Conservation (phyloP, 2,888 invertebrate genomes). For the Sisyra nigra region DNA sequence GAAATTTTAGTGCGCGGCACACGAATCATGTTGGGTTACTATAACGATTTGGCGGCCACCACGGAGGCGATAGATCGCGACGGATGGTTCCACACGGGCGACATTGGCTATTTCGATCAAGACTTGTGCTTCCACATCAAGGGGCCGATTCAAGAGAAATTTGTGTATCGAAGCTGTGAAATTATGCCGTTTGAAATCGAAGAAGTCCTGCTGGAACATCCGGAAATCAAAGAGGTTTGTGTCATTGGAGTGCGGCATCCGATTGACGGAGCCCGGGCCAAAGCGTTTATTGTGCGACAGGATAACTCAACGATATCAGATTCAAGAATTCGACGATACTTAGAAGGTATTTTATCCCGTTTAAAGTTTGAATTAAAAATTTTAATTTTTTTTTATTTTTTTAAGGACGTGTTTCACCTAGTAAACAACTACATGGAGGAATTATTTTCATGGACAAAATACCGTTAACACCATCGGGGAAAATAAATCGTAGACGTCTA, state of each 20-base stretch:
- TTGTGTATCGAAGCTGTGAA: conserved; percentile 1
- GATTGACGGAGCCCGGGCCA: background rate
- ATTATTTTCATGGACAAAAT: conserved; percentile 5
- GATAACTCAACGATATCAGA: background rate
- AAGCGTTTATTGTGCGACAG: conserved; percentile 3
- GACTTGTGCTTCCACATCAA: background rate
- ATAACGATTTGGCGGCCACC: conserved; percentile 1
- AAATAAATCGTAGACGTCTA: conserved; percentile 4
- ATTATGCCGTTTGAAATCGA: conserved; percentile 3
- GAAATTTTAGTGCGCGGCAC: conserved; percentile 1
- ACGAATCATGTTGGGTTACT: conserved; percentile 5
- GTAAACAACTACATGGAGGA: background rate
- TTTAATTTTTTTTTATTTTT: background rate
- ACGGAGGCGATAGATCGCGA: conserved; percentile 1
- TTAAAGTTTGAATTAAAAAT: background rate
- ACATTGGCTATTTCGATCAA: conserved; percentile 5
- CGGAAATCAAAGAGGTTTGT: conserved; percentile 4
- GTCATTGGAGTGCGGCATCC: conserved; percentile 1
- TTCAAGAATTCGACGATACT: background rate
- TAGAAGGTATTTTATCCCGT: background rate
- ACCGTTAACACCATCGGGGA: conserved; percentile 3
- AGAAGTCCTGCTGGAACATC: conserved; percentile 1
- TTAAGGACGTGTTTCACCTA: conserved; percentile 1
- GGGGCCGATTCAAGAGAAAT: background rate
- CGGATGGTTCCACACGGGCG: conserved; percentile 4